phyloP scores from a whole-genome alignment of 2,888 invertebrate genomes.

The Kryphioiulus occultus region DNA sequence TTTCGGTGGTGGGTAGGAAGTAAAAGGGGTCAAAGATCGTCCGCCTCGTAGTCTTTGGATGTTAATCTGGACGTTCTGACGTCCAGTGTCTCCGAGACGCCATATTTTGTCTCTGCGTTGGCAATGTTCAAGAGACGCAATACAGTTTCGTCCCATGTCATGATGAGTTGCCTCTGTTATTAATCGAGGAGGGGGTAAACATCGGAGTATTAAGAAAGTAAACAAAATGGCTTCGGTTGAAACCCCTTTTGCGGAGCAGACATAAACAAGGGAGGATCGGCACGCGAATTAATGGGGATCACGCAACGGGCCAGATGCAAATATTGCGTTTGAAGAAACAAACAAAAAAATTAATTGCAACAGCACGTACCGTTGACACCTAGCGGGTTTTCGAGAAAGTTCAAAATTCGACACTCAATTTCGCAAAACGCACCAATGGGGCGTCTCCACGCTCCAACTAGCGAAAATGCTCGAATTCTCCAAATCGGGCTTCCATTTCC shows the following conservation, averaged over 20 bases:
- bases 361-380: neutral
- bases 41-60: neutral
- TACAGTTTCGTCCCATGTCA: no score
- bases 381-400: neutral
- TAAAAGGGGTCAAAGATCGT: neutral
- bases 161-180: neutral
- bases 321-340: neutral
- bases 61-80: neutral
- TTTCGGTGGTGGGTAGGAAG: neutral
- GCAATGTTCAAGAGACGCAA: no score
- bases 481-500: neutral
- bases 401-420: neutral
- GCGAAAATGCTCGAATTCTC: neutral
- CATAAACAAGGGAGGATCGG: neutral
- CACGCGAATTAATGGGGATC: constrained; percentile 1
- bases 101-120: no score
- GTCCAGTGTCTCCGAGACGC: no score
- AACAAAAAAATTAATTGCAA: neutral
- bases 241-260: neutral
- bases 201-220: neutral
- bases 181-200: neutral
- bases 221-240: neutral
- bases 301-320: neutral
- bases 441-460: neutral
- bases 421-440: neutral